Evolutionary conservation across 2,888 invertebrate genomes (phyloP).

Genomic region (Pardosa pseudoannulata): DNA sequence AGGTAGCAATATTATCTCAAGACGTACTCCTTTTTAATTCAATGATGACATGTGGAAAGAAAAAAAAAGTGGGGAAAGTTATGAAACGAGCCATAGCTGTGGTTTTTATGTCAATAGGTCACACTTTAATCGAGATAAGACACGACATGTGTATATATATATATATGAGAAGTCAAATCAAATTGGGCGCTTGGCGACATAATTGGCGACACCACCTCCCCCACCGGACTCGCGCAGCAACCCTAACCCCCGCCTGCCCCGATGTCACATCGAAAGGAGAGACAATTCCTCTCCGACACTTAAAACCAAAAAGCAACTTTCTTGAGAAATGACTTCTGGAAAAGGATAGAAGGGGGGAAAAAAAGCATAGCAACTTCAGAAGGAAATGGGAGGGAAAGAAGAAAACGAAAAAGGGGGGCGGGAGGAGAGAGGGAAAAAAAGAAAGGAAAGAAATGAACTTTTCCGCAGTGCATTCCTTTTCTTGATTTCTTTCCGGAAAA

Average conservation of each 20-base stretch:
- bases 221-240: slow-evolving; percentile 23
- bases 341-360: slow-evolving; percentile 51
- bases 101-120: too few species aligned
- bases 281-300: slow-evolving; percentile 72
- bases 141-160: too few species aligned
- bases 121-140: too few species aligned
- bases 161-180: too few species aligned
- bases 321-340: slow-evolving; percentile 72
- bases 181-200: slow-evolving; percentile 44
- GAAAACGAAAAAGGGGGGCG: slow-evolving; percentile 29
- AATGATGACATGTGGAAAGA: too few species aligned
- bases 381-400: slow-evolving; percentile 67
- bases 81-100: too few species aligned
- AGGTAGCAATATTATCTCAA: too few species aligned
- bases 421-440: slow-evolving; percentile 22
- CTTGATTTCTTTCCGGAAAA: slow-evolving; percentile 72
- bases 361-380: slow-evolving; percentile 58
- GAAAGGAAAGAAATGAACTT: slow-evolving; percentile 70
- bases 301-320: slow-evolving; percentile 72
- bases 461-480: slow-evolving; percentile 71
- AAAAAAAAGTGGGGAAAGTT: too few species aligned
- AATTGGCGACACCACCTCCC: slow-evolving; percentile 49
- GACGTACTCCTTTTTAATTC: too few species aligned
- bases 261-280: slow-evolving; percentile 70
- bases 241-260: slow-evolving; percentile 46